Base-by-base conservation (phyloP, 64 coral and sea anemone genomes). In the Actinia equina region DNA sequence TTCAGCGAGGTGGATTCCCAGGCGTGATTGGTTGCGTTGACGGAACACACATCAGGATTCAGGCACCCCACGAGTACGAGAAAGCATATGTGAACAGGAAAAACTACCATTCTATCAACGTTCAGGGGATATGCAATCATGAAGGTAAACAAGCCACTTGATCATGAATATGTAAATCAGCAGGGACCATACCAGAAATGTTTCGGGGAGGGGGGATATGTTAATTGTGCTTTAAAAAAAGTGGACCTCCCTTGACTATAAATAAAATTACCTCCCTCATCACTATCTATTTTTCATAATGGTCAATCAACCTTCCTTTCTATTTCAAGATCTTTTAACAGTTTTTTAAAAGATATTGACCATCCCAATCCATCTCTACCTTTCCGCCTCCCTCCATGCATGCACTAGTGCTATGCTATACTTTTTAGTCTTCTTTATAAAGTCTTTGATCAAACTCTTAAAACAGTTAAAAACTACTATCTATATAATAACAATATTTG, bases 1-100 rank as follows among this genome's bases (percentile, higher is more conserved):
- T n/a, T n/a, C n/a, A n/a, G n/a, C n/a, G n/a, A n/a, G n/a, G n/a
- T n/a, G n/a, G n/a, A n/a, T n/a, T n/a, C n/a, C n/a, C n/a, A n/a
- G n/a, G n/a, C n/a, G n/a, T n/a, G n/a, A n/a, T n/a, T n/a, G n/a
- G n/a, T n/a, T n/a, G n/a, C n/a, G n/a, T n/a, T n/a, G n/a, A n/a
- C n/a, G n/a, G n/a, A n/a, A n/a, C n/a, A n/a, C n/a, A n/a, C n/a
- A n/a, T n/a, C n/a, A n/a, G n/a, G n/a, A n/a, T n/a, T n/a, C n/a
- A n/a, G n/a, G n/a, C n/a, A n/a, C n/a, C n/a, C n/a, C n/a, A n/a
- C n/a, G n/a, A n/a, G n/a, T n/a, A n/a, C n/a, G n/a, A n/a, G n/a
- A n/a, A n/a, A n/a, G n/a, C n/a, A n/a, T n/a, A 83, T 77, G 91
- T 92, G 4, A 92, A 92, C 53, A 59, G 86, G 27, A 92, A 92